phyloP scores from a whole-genome alignment of 2,888 invertebrate genomes.

The Pachycephus smyrnensis region DNA sequence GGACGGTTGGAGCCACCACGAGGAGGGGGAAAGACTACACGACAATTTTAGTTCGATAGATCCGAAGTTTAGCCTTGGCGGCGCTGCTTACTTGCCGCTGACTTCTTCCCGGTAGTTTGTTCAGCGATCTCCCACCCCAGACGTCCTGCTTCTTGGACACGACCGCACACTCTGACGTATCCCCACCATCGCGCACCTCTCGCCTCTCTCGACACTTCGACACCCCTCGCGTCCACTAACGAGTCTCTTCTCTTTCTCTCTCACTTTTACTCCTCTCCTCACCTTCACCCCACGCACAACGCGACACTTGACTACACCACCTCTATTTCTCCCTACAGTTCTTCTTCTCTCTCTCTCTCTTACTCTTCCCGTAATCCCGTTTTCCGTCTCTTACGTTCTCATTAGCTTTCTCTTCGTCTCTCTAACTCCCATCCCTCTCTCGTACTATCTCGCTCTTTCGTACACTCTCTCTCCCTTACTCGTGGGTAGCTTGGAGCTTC shows the following conservation, averaged over 20 bases:
- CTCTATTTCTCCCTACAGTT: not conserved
- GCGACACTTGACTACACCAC: slow-evolving; percentile 49
- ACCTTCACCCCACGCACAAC: slow-evolving; percentile 37
- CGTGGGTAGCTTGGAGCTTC: slow-evolving; percentile 6
- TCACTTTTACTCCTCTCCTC: not conserved
- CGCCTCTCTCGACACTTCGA: slow-evolving; percentile 49
- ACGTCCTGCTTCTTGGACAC: slow-evolving; percentile 67
- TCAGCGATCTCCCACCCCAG: slow-evolving; percentile 49
- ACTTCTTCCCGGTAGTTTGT: slow-evolving; percentile 67
- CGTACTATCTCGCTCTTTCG: slow-evolving; percentile 28
- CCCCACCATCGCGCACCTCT: slow-evolving; percentile 65
- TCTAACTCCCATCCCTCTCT: slow-evolving; percentile 38
- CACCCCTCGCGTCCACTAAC: slow-evolving; percentile 62
- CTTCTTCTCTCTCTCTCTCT: slow-evolving; percentile 17
- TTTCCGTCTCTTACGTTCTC: slow-evolving; percentile 10
- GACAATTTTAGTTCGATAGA: slow-evolving; percentile 66
- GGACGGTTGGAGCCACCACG: slow-evolving; percentile 27
- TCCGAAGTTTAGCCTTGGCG: slow-evolving; percentile 63
- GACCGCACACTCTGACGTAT: slow-evolving; percentile 65
- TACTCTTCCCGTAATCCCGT: slow-evolving; percentile 10
- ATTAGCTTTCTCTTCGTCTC: slow-evolving; percentile 7
- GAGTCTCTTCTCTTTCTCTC: slow-evolving; percentile 8
- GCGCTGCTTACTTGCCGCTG: slow-evolving; percentile 64
- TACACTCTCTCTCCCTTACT: slow-evolving; percentile 27
- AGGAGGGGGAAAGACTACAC: slow-evolving; percentile 59